Percentiles rank a stretch among this genome's conserved stretches.
Conservation (phyloP, 2,797 vertebrate genomes). For the Gymnoscopelus microlampas region DNA sequence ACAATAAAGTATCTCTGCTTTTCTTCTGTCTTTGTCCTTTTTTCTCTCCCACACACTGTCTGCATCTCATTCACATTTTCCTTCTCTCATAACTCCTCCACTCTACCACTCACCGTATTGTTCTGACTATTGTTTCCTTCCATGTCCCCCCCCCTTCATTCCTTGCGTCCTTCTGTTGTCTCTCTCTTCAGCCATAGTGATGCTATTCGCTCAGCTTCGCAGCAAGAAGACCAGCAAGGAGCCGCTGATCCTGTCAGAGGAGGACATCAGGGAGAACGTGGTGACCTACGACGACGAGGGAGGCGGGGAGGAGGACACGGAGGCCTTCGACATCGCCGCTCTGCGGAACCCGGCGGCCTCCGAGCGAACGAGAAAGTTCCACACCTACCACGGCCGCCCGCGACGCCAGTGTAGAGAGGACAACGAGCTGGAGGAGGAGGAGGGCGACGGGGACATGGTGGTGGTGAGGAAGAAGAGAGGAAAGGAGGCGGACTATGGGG, state of each 20-base stretch:
- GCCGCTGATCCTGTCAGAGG: constrained; percentile 90
- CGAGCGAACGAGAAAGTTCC: constrained; percentile 58
- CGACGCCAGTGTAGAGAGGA: constrained; percentile 81
- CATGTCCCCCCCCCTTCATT: background rate
- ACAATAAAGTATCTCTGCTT: too few relatives aligned
- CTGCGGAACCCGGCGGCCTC: constrained; percentile 88
- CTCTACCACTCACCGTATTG: too few relatives aligned
- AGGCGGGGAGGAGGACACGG: constrained; percentile 92
- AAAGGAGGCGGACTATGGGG: constrained; percentile 5
- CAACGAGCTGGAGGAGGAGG: constrained; percentile 72
- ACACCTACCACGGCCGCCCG: constrained; percentile 23
- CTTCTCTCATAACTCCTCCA: too few relatives aligned
- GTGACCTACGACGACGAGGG: constrained; percentile 94
- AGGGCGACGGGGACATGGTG: constrained; percentile 52
- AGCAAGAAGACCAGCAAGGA: constrained; percentile 89
- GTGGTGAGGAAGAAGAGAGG: constrained; percentile 39
- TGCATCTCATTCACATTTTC: too few relatives aligned
- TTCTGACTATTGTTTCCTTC: background rate
- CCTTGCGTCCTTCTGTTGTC: background rate
- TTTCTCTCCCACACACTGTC: too few relatives aligned
- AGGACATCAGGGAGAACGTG: constrained; percentile 93
- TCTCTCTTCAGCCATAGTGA: constrained; percentile 85
- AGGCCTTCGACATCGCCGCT: constrained; percentile 92
- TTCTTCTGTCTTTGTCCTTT: too few relatives aligned
- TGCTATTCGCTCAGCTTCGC: constrained; percentile 90